Percentiles rank a stretch among this genome's conserved stretches.
phyloP scores from a whole-genome alignment of 2,113 vertebrate species.

The Terrapene triunguis region DNA sequence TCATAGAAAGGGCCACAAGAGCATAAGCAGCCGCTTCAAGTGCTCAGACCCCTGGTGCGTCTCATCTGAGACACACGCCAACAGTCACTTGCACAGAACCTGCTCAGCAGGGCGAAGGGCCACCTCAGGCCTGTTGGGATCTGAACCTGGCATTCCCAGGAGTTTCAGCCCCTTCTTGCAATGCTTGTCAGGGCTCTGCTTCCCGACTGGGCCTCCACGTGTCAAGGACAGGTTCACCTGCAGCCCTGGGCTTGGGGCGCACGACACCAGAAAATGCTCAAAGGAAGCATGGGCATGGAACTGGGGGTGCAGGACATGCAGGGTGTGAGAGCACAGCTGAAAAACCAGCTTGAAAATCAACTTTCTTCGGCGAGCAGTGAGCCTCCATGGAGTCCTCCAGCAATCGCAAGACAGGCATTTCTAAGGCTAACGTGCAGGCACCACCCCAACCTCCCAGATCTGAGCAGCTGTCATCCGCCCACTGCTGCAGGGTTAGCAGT shows the following conservation, averaged over 20 bases:
- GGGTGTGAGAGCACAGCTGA: background rate
- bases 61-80: background rate
- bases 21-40: background rate
- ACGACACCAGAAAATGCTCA: background rate
- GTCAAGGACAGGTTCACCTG: background rate
- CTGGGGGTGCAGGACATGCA: background rate
- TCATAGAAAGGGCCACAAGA: background rate
- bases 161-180: background rate
- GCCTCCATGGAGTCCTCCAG: background rate
- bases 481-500: background rate
- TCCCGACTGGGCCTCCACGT: background rate
- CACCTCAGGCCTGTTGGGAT: background rate
- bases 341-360: background rate
- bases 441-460: background rate
- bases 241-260: background rate
- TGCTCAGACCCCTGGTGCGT: background rate
- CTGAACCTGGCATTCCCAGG: background rate
- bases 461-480: too few species aligned
- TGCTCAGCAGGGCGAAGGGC: background rate
- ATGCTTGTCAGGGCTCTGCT: background rate
- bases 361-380: background rate
- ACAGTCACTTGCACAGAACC: background rate
- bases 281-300: background rate
- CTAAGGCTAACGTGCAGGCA: background rate
- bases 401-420: background rate